Evolutionary conservation across 2,888 invertebrate genomes (phyloP).

Genomic region (Oscheius sp.): DNA sequence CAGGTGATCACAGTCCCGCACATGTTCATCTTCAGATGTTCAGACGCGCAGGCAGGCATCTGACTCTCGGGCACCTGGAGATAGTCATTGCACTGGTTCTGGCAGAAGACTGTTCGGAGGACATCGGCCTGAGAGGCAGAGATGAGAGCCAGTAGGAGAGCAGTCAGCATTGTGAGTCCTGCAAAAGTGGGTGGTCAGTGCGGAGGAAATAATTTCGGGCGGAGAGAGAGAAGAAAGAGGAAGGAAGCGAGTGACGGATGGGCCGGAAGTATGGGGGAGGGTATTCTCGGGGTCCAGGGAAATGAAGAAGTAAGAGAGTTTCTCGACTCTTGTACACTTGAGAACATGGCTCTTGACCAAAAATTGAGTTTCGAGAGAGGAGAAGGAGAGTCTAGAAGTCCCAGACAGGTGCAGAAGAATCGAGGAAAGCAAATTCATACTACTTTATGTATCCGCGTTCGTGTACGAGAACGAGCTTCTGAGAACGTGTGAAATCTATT

Average conservation of each 20-base stretch:
- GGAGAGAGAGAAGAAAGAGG: background rate
- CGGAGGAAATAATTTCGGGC: background rate
- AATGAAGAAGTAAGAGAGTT: background rate
- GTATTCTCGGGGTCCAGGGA: background rate
- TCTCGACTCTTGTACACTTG: too few relatives aligned
- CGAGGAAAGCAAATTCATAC: too few relatives aligned
- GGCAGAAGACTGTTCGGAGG: conserved; percentile 50
- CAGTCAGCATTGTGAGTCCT: background rate
- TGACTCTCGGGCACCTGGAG: conserved; percentile 45
- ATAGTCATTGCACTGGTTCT: conserved; percentile 49
- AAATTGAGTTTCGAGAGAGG: too few relatives aligned
- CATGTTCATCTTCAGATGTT: conserved; percentile 48
- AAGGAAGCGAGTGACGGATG: conserved; percentile 7
- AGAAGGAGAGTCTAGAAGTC: too few relatives aligned
- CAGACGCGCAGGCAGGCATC: conserved; percentile 46
- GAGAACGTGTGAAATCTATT: too few relatives aligned
- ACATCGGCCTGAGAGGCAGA: conserved; percentile 37
- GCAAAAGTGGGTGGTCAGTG: background rate
- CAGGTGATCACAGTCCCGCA: conserved; percentile 57
- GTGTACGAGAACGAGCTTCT: too few relatives aligned
- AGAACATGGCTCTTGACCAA: too few relatives aligned
- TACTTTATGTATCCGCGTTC: too few relatives aligned
- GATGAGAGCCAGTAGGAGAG: conserved; percentile 18
- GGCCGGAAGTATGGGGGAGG: background rate
- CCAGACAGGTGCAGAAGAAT: too few relatives aligned